These are phyloP conservation scores for Petrocephalus microphthalmus DNA, from an alignment of 2,113 vertebrate species.

Conservation along the genomic window DNA sequence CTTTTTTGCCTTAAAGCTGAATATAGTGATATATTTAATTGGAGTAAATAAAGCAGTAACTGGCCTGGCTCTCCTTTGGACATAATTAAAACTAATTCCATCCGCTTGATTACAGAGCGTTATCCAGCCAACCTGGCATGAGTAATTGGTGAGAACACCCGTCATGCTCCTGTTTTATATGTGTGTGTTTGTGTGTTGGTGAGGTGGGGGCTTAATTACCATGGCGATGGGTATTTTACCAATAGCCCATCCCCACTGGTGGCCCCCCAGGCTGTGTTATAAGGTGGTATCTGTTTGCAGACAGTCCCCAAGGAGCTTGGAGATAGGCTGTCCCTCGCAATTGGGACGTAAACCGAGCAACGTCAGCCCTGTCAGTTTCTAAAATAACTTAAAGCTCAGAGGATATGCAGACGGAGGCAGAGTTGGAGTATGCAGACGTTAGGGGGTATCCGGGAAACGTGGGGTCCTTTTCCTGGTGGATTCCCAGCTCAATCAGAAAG, in stretches of 20 bases:
- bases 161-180: slow-evolving; percentile 8
- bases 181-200: not conserved
- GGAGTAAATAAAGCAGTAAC: slow-evolving; percentile 13
- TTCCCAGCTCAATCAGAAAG: not conserved
- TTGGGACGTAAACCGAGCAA: not conserved
- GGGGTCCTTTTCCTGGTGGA: not conserved
- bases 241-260: not conserved
- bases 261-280: not conserved
- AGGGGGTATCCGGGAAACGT: not conserved
- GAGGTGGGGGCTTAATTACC: not conserved
- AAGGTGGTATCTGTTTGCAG: not conserved
- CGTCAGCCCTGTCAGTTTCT: not conserved
- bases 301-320: not conserved
- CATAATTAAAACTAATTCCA: slow-evolving; percentile 16
- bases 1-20: slow-evolving; percentile 16
- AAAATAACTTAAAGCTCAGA: not conserved
- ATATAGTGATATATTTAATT: slow-evolving; percentile 9
- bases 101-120: slow-evolving; percentile 16
- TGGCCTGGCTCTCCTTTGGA: slow-evolving; percentile 12
- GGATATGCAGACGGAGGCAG: too few species aligned
- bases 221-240: slow-evolving; percentile 7
- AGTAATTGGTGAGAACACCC: slow-evolving; percentile 14
- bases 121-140: slow-evolving; percentile 17
- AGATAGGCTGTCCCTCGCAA: not conserved
- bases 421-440: not conserved